These are phyloP conservation scores for Marronus borbonicus DNA, from an alignment of 2,888 invertebrate genomes.

Conservation along the genomic window DNA sequence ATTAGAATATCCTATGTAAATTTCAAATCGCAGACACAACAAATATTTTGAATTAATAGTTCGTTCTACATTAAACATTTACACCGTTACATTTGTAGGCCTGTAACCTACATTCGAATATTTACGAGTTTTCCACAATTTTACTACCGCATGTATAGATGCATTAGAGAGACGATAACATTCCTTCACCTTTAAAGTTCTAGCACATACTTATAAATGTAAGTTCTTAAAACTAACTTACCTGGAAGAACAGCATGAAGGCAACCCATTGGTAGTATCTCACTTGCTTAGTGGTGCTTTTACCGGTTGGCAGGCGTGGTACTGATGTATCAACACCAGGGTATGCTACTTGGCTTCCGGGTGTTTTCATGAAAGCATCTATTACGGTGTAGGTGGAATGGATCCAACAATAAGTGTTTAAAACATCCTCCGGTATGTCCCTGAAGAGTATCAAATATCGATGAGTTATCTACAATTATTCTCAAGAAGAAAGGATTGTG, in stretches of 20 bases:
- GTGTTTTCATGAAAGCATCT: conserved; percentile 78
- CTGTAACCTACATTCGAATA: too few species aligned
- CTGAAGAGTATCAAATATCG: conserved; percentile 68
- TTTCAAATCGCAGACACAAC: too few species aligned
- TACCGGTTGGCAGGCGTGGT: conserved; percentile 69
- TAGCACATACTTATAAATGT: too few species aligned
- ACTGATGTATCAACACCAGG: conserved; percentile 84
- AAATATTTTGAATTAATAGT: too few species aligned
- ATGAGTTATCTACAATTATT: too few species aligned
- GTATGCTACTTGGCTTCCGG: conserved; percentile 80
- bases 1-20: too few species aligned
- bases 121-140: too few species aligned
- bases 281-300: conserved; percentile 77
- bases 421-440: conserved; percentile 88
- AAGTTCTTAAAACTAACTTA: conserved; percentile 68
- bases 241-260: conserved; percentile 86
- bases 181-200: neutral
- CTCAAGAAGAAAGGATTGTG: too few species aligned
- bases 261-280: conserved; percentile 92
- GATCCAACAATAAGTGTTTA: conserved; percentile 95
- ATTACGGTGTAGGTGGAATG: conserved; percentile 92
- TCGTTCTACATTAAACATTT: too few species aligned
- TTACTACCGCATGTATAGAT: too few species aligned
- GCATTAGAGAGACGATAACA: too few species aligned
- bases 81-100: too few species aligned